These are phyloP conservation scores for Momotus momota DNA, from an alignment of 2,797 vertebrate species.

Conservation along the genomic window DNA sequence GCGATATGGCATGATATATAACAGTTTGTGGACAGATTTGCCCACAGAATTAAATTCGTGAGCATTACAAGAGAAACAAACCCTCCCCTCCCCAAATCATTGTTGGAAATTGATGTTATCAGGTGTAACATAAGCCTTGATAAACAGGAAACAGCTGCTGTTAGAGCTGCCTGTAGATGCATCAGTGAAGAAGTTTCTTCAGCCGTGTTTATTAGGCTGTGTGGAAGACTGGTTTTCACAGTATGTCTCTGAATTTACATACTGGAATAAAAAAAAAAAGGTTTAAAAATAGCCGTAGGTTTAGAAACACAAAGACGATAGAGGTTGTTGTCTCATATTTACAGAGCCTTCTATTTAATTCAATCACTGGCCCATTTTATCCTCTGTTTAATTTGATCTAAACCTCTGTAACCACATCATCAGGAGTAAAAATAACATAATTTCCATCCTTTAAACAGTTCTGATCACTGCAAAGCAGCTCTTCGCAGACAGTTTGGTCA, in stretches of 20 bases:
- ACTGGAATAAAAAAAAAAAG: not conserved
- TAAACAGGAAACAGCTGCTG: constrained; percentile 65
- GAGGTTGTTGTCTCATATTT: not conserved
- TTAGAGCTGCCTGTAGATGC: not conserved
- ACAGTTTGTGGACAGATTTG: not conserved
- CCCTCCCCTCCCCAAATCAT: too few species aligned
- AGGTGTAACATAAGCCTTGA: not conserved
- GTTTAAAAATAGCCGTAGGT: constrained; percentile 18
- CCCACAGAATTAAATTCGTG: not conserved
- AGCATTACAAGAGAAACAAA: not conserved
- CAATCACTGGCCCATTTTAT: constrained; percentile 34
- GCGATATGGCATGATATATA: accelerated
- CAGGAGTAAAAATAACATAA: not conserved
- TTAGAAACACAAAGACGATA: not conserved
- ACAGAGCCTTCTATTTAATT: constrained; percentile 7
- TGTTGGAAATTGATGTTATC: not conserved
- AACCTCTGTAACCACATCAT: constrained; percentile 36
- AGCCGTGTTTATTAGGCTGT: not conserved
- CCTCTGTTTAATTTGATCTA: constrained; percentile 43
- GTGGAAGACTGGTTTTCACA: not conserved
- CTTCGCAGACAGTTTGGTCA: not conserved
- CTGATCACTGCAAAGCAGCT: constrained; percentile 5
- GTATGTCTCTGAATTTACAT: constrained; percentile 1
- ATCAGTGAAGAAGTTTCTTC: not conserved
- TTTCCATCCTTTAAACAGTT: not conserved